Evolutionary conservation across 1,140 invertebrate species (phyloP).

Genomic region (Zeugodacus cucurbitae): DNA sequence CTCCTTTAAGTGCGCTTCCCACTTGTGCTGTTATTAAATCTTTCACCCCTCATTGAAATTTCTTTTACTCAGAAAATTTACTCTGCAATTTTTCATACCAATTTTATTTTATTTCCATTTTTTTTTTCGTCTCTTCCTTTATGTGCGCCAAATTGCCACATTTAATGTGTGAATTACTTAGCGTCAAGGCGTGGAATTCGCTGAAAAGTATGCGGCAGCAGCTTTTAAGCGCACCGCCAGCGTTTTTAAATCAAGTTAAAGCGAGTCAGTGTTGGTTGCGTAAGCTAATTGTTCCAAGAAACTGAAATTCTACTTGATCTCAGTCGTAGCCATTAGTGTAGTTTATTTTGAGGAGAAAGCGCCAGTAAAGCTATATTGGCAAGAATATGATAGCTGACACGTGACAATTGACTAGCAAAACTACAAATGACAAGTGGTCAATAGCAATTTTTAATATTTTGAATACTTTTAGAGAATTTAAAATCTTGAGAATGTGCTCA

Average conservation of each 20-base stretch:
- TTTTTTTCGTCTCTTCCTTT: background rate
- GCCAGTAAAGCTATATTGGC: background rate
- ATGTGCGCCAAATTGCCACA: background rate
- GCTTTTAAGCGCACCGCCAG: background rate
- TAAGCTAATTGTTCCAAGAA: background rate
- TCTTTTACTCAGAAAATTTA: background rate
- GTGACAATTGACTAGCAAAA: background rate
- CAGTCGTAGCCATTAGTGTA: background rate
- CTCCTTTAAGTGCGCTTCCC: background rate
- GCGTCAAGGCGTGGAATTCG: background rate
- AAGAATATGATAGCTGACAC: background rate
- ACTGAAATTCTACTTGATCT: background rate
- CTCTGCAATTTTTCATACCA: background rate
- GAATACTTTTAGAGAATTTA: background rate
- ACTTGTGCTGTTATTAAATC: background rate
- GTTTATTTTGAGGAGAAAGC: background rate
- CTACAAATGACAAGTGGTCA: background rate
- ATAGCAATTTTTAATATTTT: background rate
- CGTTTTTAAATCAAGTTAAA: background rate
- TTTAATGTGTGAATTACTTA: background rate
- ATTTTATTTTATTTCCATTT: background rate
- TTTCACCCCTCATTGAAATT: background rate
- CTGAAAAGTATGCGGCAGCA: background rate
- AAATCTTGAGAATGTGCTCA: background rate
- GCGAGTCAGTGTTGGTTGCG: background rate